Conservation (phyloP, 2,888 invertebrate genomes). For the Helicoverpa assulta region DNA sequence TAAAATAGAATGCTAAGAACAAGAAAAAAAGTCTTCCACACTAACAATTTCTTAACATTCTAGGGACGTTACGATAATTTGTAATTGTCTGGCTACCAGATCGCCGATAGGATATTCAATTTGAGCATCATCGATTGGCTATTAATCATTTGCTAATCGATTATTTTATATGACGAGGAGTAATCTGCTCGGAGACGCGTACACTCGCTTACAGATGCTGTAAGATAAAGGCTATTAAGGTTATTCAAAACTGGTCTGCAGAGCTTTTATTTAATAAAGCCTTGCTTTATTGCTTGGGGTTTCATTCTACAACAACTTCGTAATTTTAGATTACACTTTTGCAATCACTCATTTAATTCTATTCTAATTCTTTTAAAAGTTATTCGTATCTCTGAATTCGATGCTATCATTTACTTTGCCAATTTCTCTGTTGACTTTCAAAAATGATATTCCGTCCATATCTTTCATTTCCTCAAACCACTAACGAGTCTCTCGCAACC, state of each 20-base stretch:
- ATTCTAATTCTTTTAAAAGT: background rate
- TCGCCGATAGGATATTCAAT: conserved; percentile 59
- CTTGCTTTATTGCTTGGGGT: background rate
- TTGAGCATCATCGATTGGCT: conserved; percentile 48
- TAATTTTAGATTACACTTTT: background rate
- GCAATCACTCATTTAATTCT: background rate
- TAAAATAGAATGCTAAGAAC: background rate
- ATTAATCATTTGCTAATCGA: conserved; percentile 62
- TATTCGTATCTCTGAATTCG: background rate
- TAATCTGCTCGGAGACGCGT: conserved; percentile 53
- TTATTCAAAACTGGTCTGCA: conserved; percentile 31
- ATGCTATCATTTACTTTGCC: conserved; percentile 18
- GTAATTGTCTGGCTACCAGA: conserved; percentile 58
- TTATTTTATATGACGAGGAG: conserved; percentile 55
- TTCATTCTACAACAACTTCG: background rate
- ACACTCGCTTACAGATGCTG: conserved; percentile 48
- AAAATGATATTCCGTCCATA: conserved; percentile 6
- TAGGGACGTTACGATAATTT: conserved; percentile 48
- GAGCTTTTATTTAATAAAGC: conserved; percentile 19
- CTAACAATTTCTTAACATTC: conserved; percentile 44
- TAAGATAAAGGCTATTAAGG: conserved; percentile 40
- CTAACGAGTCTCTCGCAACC: conserved; percentile 37
- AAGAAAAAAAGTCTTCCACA: conserved; percentile 13
- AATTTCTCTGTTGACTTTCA: background rate
- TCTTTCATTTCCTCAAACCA: conserved; percentile 31